Conservation (phyloP, 2,888 invertebrate species). For the Sphaerophoria taeniata region DNA sequence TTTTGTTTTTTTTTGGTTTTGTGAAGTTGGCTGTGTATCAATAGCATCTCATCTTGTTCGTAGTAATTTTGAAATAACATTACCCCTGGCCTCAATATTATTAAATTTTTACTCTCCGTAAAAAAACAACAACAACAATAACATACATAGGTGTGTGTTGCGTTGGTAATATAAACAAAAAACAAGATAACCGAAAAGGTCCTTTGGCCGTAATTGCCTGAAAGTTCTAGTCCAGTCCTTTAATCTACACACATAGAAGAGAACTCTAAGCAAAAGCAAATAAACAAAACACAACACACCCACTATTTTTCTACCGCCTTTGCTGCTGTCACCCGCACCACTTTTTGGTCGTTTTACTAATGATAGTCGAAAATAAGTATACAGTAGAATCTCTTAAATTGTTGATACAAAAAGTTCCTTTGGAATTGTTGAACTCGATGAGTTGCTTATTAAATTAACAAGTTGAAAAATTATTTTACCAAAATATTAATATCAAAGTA, state of each 20-base stretch:
- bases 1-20: neutral
- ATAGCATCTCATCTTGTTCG: slow-evolving; percentile 17
- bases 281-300: slow-evolving; percentile 58
- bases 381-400: slow-evolving; percentile 10
- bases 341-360: slow-evolving; percentile 55
- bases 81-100: slow-evolving; percentile 27
- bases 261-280: slow-evolving; percentile 61
- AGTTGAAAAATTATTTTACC: too few relatives aligned
- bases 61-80: slow-evolving; percentile 41
- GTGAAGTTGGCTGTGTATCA: neutral
- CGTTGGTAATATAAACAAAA: neutral
- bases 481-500: too few relatives aligned
- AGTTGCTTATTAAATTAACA: too few relatives aligned
- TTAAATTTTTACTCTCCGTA: slow-evolving; percentile 14
- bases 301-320: slow-evolving; percentile 33
- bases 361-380: slow-evolving; percentile 34
- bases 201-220: slow-evolving; percentile 58
- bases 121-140: neutral
- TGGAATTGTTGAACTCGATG: too few relatives aligned
- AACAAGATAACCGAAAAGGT: slow-evolving; percentile 49
- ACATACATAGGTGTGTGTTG: neutral
- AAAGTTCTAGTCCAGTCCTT: slow-evolving; percentile 46
- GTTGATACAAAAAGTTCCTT: too few relatives aligned
- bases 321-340: neutral
- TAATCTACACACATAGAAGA: slow-evolving; percentile 57